Conservation (phyloP, 2,797 vertebrate genomes). For the Kryptolebias ocellatus region DNA sequence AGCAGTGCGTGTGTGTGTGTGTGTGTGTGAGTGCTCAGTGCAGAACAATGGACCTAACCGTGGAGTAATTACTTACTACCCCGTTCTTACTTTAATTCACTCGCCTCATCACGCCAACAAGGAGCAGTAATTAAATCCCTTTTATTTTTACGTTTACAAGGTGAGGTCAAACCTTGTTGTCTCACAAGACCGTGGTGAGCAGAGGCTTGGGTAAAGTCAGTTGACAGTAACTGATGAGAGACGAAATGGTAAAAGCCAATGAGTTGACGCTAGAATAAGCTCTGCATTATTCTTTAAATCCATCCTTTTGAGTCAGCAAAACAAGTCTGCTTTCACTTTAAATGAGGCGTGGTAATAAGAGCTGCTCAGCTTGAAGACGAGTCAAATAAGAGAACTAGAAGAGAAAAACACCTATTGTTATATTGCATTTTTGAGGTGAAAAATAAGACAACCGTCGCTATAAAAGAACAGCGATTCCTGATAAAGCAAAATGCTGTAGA, state of each 20-base stretch:
- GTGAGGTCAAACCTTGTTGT: constrained; percentile 54
- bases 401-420: constrained; percentile 25
- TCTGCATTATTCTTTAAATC: constrained; percentile 44
- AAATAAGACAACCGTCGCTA: neutral
- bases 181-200: constrained; percentile 30
- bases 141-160: constrained; percentile 64
- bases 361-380: constrained; percentile 33
- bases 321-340: constrained; percentile 40
- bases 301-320: constrained; percentile 65
- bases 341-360: constrained; percentile 57
- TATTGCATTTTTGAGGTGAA: constrained; percentile 21
- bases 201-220: constrained; percentile 44
- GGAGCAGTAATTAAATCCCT: constrained; percentile 61
- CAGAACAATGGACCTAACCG: constrained; percentile 53
- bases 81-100: constrained; percentile 54
- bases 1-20: constrained; percentile 50
- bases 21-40: constrained; percentile 31
- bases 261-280: constrained; percentile 33
- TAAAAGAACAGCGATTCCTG: constrained; percentile 2
- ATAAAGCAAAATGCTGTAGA: too few species aligned
- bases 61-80: constrained; percentile 43
- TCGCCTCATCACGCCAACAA: constrained; percentile 44
- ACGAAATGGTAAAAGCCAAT: constrained; percentile 45
- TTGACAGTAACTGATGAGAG: constrained; percentile 33
- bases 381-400: constrained; percentile 43